Evolutionary conservation across 2,113 vertebrate species (phyloP).

Genomic region (Excalfactoria chinensis): DNA sequence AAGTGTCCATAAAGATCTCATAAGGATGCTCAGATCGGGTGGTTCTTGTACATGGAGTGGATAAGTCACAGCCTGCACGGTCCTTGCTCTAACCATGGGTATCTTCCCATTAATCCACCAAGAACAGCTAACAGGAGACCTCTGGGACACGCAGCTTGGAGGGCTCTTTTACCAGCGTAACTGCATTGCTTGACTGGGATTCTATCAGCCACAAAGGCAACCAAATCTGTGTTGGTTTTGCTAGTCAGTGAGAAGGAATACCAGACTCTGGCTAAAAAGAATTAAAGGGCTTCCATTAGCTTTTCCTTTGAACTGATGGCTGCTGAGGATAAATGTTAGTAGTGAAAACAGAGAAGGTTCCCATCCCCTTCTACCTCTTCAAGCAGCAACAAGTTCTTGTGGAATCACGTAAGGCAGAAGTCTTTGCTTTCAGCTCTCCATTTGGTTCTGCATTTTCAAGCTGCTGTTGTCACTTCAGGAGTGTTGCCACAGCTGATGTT

Average conservation of each 20-base stretch:
- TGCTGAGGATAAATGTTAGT: neutral
- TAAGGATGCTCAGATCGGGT: neutral
- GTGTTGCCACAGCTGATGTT: neutral
- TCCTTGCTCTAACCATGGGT: neutral
- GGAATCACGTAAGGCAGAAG: neutral
- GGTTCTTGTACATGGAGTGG: neutral
- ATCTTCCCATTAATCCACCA: neutral
- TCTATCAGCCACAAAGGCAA: slow-evolving; percentile 2
- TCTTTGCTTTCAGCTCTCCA: neutral
- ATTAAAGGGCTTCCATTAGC: slow-evolving; percentile 17
- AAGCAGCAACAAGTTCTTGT: neutral
- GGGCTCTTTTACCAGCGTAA: neutral
- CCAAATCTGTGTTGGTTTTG: slow-evolving; percentile 21
- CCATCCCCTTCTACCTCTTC: neutral
- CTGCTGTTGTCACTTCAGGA: neutral
- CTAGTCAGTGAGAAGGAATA: slow-evolving; percentile 24
- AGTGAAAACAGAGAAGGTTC: neutral
- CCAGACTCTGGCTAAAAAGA: neutral
- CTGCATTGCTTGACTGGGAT: neutral
- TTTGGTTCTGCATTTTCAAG: neutral
- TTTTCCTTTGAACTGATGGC: slow-evolving; percentile 1
- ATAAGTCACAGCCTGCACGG: neutral
- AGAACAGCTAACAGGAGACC: neutral
- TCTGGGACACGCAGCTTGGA: neutral
- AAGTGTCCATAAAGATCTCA: neutral